Evolutionary conservation across 1,140 invertebrate species (phyloP), one percentile per base, ranked within the genome.

Genomic region (Oreohelix idahoensis): DNA sequence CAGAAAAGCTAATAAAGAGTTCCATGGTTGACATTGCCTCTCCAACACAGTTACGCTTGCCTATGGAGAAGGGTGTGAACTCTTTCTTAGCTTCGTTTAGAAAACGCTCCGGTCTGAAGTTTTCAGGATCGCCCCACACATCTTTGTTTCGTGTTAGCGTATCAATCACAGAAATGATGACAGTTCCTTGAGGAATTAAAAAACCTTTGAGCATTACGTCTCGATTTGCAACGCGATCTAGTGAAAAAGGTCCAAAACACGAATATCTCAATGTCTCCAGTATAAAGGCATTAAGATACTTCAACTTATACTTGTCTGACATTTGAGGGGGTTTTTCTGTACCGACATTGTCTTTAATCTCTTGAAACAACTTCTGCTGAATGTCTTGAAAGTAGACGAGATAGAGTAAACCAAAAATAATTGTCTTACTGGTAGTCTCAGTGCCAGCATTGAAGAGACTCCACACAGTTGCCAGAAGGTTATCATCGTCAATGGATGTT

Each of bases 21-120:
- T 75, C 73, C 73, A 75, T 75, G 11, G 26, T 38, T 39, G 73
- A 36, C 36, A 75, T 36, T 39, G 73, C 26, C n/a, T 75, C 73
- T 45, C 73, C 73, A 15, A 75, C 36, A 45, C 73, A 75, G 15
- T 45, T 75, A 15, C 73, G 36, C 10, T 35, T 77, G 73, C 84
- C 84, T 11, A 79, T 11, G 4, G 75, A 58, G 53, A 85, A 85
- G 8, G 84, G 80, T n/a, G 82, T 66, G 29, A 83, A 79, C 36
- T 84, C 84, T 38, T 76, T 71, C 29, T 35, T 42, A 26, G 15
- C 51, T 42, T 87, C 58, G 63, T 88, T 87, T 17, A 94, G 79
- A 86, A 93, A 94, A 79, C 96, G 92, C 84, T 95, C 95, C 0
- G 96, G 96, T 0, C 94, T 91, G 87, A 96, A 96, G 39, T 93